Evolutionary conservation across 2,797 vertebrate genomes (phyloP).

Genomic region (Sparus aurata): DNA sequence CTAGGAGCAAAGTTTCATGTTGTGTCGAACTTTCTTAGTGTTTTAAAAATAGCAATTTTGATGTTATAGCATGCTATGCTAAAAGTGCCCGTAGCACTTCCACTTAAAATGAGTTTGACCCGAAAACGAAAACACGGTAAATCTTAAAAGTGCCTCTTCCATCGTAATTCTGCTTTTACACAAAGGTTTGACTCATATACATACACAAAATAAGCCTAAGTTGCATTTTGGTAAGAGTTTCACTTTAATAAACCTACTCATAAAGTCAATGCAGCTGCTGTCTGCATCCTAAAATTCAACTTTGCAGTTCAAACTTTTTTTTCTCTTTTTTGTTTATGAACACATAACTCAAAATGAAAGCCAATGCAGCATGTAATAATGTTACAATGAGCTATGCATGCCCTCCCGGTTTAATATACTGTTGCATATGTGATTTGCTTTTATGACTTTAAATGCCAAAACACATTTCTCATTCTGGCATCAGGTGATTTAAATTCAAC

Average conservation of each 20-base stretch:
- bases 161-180: too few relatives aligned
- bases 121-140: too few relatives aligned
- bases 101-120: too few relatives aligned
- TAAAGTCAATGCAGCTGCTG: neutral
- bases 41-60: too few relatives aligned
- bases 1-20: too few relatives aligned
- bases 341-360: constrained; percentile 41
- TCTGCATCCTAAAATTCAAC: neutral
- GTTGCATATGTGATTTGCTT: constrained; percentile 35
- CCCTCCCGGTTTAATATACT: constrained; percentile 38
- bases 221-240: too few relatives aligned
- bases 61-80: too few relatives aligned
- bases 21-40: too few relatives aligned
- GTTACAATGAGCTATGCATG: neutral
- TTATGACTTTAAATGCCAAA: constrained; percentile 55
- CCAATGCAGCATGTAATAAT: constrained; percentile 15
- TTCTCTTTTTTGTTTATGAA: constrained; percentile 31
- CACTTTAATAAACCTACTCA: neutral
- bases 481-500: constrained; percentile 67
- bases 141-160: too few relatives aligned
- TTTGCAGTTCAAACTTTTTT: neutral
- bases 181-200: too few relatives aligned
- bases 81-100: too few relatives aligned
- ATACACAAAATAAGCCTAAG: too few relatives aligned
- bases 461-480: constrained; percentile 53